Evolutionary conservation across 2,888 invertebrate genomes (phyloP).

Genomic region (Seira ritae): DNA sequence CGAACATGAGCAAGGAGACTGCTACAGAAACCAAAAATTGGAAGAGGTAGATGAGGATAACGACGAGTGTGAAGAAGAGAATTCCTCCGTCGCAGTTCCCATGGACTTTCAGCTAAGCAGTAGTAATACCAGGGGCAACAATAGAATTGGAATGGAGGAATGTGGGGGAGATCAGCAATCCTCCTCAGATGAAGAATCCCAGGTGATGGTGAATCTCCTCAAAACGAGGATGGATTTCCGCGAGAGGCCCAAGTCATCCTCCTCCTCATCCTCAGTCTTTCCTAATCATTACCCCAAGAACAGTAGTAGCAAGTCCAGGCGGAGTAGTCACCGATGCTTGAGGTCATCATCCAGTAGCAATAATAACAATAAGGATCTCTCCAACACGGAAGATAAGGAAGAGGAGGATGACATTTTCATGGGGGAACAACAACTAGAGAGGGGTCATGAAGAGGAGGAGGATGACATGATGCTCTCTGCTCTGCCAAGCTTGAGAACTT

Average conservation of each 20-base stretch:
- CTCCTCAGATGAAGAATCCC: slow-evolving; percentile 56
- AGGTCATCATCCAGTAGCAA: slow-evolving; percentile 28
- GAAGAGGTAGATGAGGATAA: slow-evolving; percentile 2
- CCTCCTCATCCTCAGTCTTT: slow-evolving; percentile 34
- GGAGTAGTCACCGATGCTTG: slow-evolving; percentile 40
- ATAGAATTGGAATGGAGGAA: slow-evolving; percentile 16
- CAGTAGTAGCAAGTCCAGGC: slow-evolving; percentile 37
- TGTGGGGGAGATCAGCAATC: slow-evolving; percentile 21
- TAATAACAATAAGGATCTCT: slow-evolving; percentile 49
- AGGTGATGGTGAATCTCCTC: slow-evolving; percentile 51
- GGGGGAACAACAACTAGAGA: slow-evolving; percentile 3
- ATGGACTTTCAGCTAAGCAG: slow-evolving; percentile 50
- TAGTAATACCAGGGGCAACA: slow-evolving; percentile 31
- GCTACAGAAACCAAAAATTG: background rate
- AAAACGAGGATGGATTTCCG: slow-evolving; percentile 58
- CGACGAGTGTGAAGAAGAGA: slow-evolving; percentile 37
- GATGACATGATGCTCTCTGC: slow-evolving; percentile 37
- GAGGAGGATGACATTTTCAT: slow-evolving; percentile 14
- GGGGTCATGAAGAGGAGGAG: slow-evolving; percentile 17
- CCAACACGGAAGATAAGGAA: slow-evolving; percentile 20
- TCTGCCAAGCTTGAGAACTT: slow-evolving; percentile 12
- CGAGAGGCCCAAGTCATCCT: slow-evolving; percentile 24
- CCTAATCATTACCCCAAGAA: slow-evolving; percentile 50
- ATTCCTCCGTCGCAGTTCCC: slow-evolving; percentile 31
- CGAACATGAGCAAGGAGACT: background rate